These are phyloP conservation scores for Coenobita brevimanus DNA, from an alignment of 1,140 invertebrate genomes.

Conservation along the genomic window DNA sequence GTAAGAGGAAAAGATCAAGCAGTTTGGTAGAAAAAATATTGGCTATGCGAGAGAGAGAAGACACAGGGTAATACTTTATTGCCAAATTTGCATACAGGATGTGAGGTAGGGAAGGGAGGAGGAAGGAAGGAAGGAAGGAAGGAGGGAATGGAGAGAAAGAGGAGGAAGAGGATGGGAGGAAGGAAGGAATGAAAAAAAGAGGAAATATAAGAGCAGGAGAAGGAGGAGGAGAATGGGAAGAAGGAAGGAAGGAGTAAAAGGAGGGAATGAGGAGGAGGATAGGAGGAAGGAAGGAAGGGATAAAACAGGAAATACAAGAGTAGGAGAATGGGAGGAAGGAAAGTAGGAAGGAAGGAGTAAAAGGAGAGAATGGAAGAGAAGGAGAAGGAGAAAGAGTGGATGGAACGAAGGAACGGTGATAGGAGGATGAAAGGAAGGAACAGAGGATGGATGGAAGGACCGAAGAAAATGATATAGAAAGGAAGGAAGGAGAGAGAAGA, in stretches of 20 bases:
- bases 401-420: too few relatives aligned
- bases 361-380: neutral
- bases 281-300: neutral
- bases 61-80: too few relatives aligned
- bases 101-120: too few relatives aligned
- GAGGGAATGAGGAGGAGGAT: neutral
- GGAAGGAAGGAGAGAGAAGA: constrained; percentile 2
- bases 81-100: too few relatives aligned
- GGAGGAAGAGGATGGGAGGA: neutral
- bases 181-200: neutral
- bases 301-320: neutral
- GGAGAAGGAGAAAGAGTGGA: neutral
- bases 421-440: too few relatives aligned
- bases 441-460: neutral
- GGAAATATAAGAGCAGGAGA: neutral
- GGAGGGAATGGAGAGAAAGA: neutral
- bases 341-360: neutral
- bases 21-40: too few relatives aligned
- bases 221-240: neutral
- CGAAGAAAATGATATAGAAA: neutral
- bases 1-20: too few relatives aligned
- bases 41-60: too few relatives aligned
- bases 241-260: neutral
- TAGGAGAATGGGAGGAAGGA: neutral
- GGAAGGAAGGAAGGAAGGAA: neutral